Base-by-base conservation (phyloP, 2,797 vertebrate genomes). In the Selene dorsalis region DNA sequence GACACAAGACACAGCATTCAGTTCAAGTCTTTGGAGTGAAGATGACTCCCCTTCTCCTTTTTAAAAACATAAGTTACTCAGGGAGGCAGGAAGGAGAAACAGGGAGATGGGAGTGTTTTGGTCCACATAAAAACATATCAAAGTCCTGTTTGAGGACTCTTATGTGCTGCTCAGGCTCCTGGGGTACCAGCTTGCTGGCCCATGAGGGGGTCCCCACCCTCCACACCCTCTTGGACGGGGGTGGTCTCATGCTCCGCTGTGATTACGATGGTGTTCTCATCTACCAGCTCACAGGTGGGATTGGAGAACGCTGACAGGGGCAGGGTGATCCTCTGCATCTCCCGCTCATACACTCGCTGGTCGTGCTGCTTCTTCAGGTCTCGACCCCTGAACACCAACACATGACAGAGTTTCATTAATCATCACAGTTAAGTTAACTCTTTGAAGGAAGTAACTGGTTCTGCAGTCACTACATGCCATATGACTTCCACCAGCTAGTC, bases 291-390 rank as follows among this genome's bases (percentile, higher is more conserved):
- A 0, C 98, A 99, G 58, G 95, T 93, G 18, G 96, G 95, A 84
- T 99, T 99, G 86, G 91, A 94, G 90, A 99, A 99, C 0, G 98
- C 97, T 0, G 98, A 97, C 62, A 98, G 93, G 0, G 97, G 97
- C 77, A 99, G 91, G 0, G 95, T 97, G 93, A 98, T 96, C 76
- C 96, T 95, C 91, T 99, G 97, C 96, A 98, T 96, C 91, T 98
- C 96, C 0, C 96, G 94, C 90, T 98, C 97, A 0, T 96, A 94
- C 20, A 89, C 94, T 1, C 96, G 95, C 91, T 97, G 96, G 0
- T 98, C 96, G 0, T 96, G 97, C 81, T 96, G 94, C 68, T 94
- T 95, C 90, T 96, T 97, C 22, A 99, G 67, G 86, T 97, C 96
- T 66, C 89, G 96, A 18, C 95, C 96, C 93, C 98, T 99, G 14